Percentiles rank a stretch among this genome's conserved stretches.
Conservation (phyloP, 1,140 invertebrate genomes). For the Nasonia longicornis region DNA sequence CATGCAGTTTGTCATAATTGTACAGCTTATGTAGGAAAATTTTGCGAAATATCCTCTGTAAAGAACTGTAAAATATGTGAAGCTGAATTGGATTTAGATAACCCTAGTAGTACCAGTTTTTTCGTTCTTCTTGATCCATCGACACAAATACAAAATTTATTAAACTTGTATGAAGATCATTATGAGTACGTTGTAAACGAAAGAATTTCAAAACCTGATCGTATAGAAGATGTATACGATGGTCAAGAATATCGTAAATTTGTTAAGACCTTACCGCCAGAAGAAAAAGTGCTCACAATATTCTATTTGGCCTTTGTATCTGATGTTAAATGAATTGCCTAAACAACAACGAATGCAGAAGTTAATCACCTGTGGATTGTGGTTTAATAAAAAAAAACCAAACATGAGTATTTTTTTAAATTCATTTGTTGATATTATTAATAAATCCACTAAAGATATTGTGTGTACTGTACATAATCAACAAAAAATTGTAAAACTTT, state of each 20-base stretch:
- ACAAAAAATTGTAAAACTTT: background rate
- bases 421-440: constrained; percentile 19
- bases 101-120: background rate
- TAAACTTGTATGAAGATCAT: background rate
- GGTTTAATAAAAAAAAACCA: constrained; percentile 32
- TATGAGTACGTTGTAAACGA: background rate
- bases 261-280: background rate
- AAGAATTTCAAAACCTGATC: background rate
- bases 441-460: constrained; percentile 7
- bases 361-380: constrained; percentile 29
- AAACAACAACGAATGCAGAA: constrained; percentile 24
- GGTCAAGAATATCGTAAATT: constrained; percentile 26
- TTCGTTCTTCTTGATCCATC: constrained; percentile 27
- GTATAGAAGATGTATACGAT: constrained; percentile 29
- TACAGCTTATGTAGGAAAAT: constrained; percentile 9
- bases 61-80: background rate
- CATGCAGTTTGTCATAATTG: constrained; percentile 38
- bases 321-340: constrained; percentile 35
- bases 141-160: constrained; percentile 18
- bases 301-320: constrained; percentile 36
- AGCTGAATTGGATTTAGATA: background rate
- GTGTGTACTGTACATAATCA: background rate
- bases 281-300: constrained; percentile 11
- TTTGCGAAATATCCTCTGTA: background rate
- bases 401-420: constrained; percentile 19